Base-by-base conservation (phyloP, 1,140 invertebrate genomes). In the Plutomurus gul region DNA sequence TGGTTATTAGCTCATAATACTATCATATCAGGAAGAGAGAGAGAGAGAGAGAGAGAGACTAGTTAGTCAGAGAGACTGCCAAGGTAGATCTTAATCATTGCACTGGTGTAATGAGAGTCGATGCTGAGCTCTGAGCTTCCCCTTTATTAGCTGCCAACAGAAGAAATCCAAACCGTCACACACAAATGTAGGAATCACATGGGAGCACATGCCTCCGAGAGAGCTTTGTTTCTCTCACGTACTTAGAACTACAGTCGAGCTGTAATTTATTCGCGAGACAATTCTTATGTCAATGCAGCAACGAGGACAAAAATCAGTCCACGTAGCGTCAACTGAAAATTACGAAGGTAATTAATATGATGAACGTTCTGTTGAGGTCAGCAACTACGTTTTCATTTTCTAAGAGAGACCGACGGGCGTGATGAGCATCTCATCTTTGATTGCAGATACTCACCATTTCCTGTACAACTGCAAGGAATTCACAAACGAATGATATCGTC, bases 61-160 rank as follows among this genome's bases (percentile, higher is more conserved):
- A 65, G 56, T 65, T 65, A 65, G 56, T 65, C 27, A 65, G 56
- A 65, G 30, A 56, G 51, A 56, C 51, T 56, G 51, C 51, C 51
- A 60, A 78, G 65, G 74, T 77, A 81, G 80, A 76, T 81, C 80
- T 81, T 81, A 81, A 81, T 81, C 80, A 78, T 60, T 33, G 39
- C 46, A 60, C 33, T 75, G 47, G 47, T 72, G 76, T 81, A 81
- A 76, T 81, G 76, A 81, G 80, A 81, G 49, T 77, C 76, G 73
- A 36, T 43, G 20, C 37, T 65, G 33, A 51, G 51, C 65, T 75
- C 72, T 43, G 51, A 37, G 39, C 60, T 46, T 71, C 56, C 65
- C 65, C 77, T 72, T 39, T 65, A 78, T 78, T 78, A 78, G 49
- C 77, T 78, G 77, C 77, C 77, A 78, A 46, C 51, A 72, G 60